A percentile compares a stretch with the other conserved stretches of the same genome.
Conservation (phyloP, 2,797 vertebrate genomes). For the Fundulus diaphanus region DNA sequence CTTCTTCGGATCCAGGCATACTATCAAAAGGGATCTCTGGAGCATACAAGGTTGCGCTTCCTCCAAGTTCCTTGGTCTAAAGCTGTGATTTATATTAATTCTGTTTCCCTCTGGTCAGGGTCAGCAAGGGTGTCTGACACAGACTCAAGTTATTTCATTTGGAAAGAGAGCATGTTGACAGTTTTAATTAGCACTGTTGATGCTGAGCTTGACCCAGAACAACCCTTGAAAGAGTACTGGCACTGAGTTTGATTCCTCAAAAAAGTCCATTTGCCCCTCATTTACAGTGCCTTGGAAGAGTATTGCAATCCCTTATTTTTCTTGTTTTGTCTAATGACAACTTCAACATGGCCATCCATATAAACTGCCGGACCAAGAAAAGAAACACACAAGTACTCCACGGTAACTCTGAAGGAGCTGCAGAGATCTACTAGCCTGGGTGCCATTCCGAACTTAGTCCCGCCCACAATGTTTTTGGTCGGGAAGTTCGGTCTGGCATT, state of each 20-base stretch:
- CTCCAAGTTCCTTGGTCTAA: constrained; percentile 46
- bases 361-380: too few species aligned
- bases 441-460: too few species aligned
- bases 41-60: constrained; percentile 40
- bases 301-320: too few species aligned
- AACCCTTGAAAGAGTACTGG: constrained; percentile 13
- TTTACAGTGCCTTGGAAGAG: too few species aligned
- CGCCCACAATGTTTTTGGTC: too few species aligned
- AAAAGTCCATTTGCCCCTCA: too few species aligned
- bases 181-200: constrained; percentile 58
- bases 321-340: too few species aligned
- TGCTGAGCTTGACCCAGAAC: constrained; percentile 47
- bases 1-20: constrained; percentile 24
- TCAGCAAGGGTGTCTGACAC: constrained; percentile 47
- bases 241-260: neutral
- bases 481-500: too few species aligned
- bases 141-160: constrained; percentile 56
- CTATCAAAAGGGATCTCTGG: constrained; percentile 36
- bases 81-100: constrained; percentile 35
- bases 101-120: constrained; percentile 37
- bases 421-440: too few species aligned
- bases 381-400: too few species aligned
- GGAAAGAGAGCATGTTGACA: constrained; percentile 64
- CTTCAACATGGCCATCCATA: too few species aligned
- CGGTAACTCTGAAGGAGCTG: too few species aligned